Evolutionary conservation across 1,140 invertebrate genomes (phyloP).

Genomic region (Gonioctena quinquepunctata): DNA sequence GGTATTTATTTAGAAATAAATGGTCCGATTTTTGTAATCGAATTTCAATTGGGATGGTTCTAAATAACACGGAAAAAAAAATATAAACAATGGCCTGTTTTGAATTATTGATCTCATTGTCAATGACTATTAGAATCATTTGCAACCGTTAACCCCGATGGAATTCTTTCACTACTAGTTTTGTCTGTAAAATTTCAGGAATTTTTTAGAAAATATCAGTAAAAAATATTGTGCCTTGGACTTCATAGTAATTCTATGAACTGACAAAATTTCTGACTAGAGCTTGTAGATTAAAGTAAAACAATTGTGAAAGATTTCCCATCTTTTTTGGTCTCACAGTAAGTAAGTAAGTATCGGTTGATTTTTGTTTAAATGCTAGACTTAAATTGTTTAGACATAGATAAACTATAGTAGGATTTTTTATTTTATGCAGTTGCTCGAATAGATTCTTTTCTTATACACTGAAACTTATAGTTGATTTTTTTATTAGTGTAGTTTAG

Average conservation of each 20-base stretch:
- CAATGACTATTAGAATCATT: neutral
- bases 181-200: neutral
- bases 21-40: neutral
- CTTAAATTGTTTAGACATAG: neutral
- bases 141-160: neutral
- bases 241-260: conserved; percentile 10
- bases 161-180: neutral
- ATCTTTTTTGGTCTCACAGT: conserved; percentile 10
- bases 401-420: neutral
- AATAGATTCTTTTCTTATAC: conserved; percentile 34
- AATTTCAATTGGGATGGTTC: neutral
- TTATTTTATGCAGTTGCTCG: neutral
- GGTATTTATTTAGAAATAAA: neutral
- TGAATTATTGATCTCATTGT: neutral
- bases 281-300: conserved; percentile 10
- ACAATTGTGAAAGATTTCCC: neutral
- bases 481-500: conserved; percentile 28
- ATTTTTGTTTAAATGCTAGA: neutral
- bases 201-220: conserved; percentile 22
- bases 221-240: conserved; percentile 31
- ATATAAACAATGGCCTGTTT: neutral
- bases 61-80: neutral
- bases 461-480: conserved; percentile 29
- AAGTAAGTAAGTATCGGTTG: neutral
- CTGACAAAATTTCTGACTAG: conserved; percentile 27